Conservation (phyloP, 2,888 invertebrate species). For the Drosophila neotestacea region DNA sequence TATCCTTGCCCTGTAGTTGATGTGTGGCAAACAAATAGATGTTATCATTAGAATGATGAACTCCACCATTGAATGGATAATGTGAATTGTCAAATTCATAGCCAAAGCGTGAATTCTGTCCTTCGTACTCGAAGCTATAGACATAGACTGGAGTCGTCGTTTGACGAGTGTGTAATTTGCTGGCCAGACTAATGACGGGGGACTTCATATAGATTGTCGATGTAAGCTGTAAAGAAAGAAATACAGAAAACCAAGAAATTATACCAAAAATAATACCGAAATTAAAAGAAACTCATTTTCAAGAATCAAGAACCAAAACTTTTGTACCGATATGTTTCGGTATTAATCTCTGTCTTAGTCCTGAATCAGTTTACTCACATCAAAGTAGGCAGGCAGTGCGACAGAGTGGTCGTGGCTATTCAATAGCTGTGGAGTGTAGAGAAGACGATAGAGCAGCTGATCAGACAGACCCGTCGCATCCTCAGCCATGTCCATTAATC, state of each 20-base stretch:
- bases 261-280: no score
- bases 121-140: conserved; percentile 86
- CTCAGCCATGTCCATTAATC: conserved; percentile 49
- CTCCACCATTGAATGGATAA: conserved; percentile 86
- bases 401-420: conserved; percentile 84
- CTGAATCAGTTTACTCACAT: conserved; percentile 82
- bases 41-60: conserved; percentile 88
- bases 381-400: conserved; percentile 86
- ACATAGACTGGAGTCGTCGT: conserved; percentile 83
- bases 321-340: no score
- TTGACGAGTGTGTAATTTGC: conserved; percentile 64
- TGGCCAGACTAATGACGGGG: conserved; percentile 84
- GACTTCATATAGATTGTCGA: conserved; percentile 85
- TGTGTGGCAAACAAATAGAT: conserved; percentile 87
- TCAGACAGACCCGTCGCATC: conserved; percentile 71
- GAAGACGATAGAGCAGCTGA: conserved; percentile 84
- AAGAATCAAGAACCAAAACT: no score
- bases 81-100: conserved; percentile 84
- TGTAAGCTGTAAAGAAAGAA: conserved; percentile 57
- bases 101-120: conserved; percentile 84
- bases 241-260: no score
- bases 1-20: conserved; percentile 81
- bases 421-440: conserved; percentile 83
- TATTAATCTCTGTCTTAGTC: no score
- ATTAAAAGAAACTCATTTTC: no score